Evolutionary conservation across 1,140 invertebrate species (phyloP).

Genomic region (Marisa cornuarietis): DNA sequence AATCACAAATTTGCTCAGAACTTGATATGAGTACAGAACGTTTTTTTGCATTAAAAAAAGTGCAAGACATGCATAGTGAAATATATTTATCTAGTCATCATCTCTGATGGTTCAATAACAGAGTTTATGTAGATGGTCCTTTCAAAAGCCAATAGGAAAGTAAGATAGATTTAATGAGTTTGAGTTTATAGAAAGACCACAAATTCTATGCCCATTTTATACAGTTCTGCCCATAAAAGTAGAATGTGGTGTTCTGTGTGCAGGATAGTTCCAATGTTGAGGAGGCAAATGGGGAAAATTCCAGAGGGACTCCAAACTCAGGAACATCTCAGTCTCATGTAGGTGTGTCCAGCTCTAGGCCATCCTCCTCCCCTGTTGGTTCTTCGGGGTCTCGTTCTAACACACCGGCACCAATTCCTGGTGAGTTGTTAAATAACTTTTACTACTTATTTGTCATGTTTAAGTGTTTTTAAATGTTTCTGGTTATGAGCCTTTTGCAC

Average conservation of each 20-base stretch:
- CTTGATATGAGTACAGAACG: too few species aligned
- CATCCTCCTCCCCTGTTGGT: constrained; percentile 90
- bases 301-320: constrained; percentile 10
- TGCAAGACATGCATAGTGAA: too few species aligned
- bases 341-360: constrained; percentile 74
- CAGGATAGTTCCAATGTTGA: constrained; percentile 28
- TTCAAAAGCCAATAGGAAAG: too few species aligned
- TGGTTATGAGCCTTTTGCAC: background rate
- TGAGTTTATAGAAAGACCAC: too few species aligned
- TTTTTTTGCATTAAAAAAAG: too few species aligned
- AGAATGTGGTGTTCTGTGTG: background rate
- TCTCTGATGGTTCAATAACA: too few species aligned
- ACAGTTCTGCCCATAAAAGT: too few species aligned
- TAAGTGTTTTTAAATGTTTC: background rate
- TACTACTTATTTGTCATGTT: background rate
- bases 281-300: constrained; percentile 29
- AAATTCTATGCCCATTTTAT: too few species aligned
- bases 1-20: too few species aligned
- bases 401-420: constrained; percentile 85
- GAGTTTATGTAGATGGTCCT: too few species aligned
- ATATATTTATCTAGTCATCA: too few species aligned
- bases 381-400: constrained; percentile 92
- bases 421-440: constrained; percentile 70
- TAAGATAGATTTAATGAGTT: too few species aligned
- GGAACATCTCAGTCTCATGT: constrained; percentile 37